Evolutionary conservation across 2,797 vertebrate genomes (phyloP).

Genomic region (Diceros bicornis): DNA sequence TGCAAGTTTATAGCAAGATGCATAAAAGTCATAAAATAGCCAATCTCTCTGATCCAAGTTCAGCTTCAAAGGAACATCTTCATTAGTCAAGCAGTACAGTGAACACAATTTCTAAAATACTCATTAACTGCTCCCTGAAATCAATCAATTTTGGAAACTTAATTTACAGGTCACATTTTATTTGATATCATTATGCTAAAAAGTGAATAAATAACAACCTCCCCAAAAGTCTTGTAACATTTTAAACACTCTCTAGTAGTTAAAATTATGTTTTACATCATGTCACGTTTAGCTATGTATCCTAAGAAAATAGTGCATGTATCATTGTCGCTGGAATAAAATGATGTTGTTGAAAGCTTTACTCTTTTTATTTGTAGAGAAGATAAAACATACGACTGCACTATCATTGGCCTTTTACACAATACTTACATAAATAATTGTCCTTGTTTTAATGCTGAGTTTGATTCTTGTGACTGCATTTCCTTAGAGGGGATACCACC

Average conservation of each 20-base stretch:
- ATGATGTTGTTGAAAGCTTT: background rate
- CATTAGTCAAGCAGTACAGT: background rate
- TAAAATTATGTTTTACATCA: background rate
- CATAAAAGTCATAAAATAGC: background rate
- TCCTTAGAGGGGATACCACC: background rate
- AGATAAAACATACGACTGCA: background rate
- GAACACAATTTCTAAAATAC: slow-evolving; percentile 2
- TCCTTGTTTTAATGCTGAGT: background rate
- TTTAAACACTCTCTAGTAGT: background rate
- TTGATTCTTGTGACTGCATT: background rate
- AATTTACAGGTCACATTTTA: background rate
- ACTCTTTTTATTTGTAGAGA: background rate
- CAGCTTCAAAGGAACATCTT: background rate
- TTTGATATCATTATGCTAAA: background rate
- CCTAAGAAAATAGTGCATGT: background rate
- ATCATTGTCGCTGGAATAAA: background rate
- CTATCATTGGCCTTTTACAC: background rate
- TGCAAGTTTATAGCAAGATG: background rate
- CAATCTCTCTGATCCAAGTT: background rate
- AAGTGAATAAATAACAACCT: background rate
- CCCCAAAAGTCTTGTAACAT: background rate
- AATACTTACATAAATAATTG: background rate
- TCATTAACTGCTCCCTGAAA: background rate
- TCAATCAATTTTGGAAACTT: background rate
- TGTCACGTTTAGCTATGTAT: background rate